Percentiles rank a stretch among this genome's conserved stretches.
These are phyloP conservation scores for Caiman crocodilus DNA, from an alignment of 2,797 vertebrate species.

Conservation along the genomic window DNA sequence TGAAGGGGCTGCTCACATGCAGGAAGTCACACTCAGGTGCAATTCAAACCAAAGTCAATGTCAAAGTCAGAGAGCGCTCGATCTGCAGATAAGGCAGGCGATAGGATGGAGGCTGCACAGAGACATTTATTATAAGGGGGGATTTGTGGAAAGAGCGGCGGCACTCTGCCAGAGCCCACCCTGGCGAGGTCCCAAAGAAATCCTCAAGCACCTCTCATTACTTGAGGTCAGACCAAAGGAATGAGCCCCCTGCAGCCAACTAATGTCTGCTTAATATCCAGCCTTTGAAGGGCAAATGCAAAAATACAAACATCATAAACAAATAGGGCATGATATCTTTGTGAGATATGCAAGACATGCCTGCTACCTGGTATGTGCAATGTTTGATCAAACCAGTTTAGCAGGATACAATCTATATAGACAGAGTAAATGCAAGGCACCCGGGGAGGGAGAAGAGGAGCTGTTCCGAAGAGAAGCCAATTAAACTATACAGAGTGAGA, in stretches of 20 bases:
- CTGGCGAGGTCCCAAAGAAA: not conserved
- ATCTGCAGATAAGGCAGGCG: rapidly evolving
- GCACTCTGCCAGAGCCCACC: rapidly evolving
- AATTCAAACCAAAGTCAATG: not conserved
- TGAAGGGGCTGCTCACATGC: not conserved
- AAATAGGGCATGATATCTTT: not conserved
- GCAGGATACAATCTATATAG: not conserved
- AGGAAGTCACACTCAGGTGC: not conserved
- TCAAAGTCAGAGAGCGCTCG: not conserved
- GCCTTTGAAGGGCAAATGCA: not conserved
- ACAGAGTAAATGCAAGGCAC: not conserved
- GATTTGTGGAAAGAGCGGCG: not conserved
- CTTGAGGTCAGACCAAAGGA: not conserved
- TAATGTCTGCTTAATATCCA: not conserved
- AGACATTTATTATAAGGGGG: not conserved
- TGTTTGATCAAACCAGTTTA: not conserved
- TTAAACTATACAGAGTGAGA: not conserved
- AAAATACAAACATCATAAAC: not conserved
- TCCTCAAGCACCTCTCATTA: rapidly evolving
- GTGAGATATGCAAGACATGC: rapidly evolving
- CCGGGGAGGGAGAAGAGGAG: slow-evolving; percentile 28
- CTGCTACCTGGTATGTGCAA: rapidly evolving
- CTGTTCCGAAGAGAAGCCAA: not conserved
- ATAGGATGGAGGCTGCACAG: not conserved
- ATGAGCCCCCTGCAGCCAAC: rapidly evolving